Evolutionary conservation across 1,140 invertebrate species (phyloP).

Genomic region (Nephila pilipes): DNA sequence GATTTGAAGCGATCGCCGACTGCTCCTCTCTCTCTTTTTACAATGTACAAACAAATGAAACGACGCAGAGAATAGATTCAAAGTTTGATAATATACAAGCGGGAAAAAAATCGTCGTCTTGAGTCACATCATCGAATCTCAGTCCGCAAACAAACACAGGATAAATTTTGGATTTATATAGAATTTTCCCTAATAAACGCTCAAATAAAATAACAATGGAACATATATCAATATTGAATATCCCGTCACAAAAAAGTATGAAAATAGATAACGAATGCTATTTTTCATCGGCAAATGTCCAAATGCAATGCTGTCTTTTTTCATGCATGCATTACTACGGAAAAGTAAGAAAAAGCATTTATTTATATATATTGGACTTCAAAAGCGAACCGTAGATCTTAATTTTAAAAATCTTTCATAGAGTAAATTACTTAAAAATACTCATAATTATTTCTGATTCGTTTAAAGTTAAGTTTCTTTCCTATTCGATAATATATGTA

Average conservation of each 20-base stretch:
- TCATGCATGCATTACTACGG: neutral
- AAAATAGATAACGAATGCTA: neutral
- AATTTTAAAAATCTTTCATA: too few species aligned
- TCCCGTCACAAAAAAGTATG: neutral
- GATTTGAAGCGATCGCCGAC: too few species aligned
- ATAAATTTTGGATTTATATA: neutral
- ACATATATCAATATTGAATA: conserved; percentile 20
- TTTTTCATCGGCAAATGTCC: neutral
- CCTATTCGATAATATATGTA: too few species aligned
- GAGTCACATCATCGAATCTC: neutral
- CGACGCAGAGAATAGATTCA: neutral
- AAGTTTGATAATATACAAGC: neutral
- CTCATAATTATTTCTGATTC: too few species aligned
- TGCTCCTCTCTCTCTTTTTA: too few species aligned
- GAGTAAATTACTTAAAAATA: too few species aligned
- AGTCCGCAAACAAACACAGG: neutral
- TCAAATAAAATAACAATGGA: conserved; percentile 19
- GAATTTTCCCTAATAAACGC: neutral
- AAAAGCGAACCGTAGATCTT: too few species aligned
- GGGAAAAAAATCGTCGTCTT: neutral
- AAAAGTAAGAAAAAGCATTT: neutral
- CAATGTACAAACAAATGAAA: too few species aligned
- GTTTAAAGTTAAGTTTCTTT: too few species aligned
- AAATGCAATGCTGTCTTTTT: neutral
- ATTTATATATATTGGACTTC: neutral